Base-by-base conservation (phyloP, 1,140 invertebrate species). In the Eulimnadia texana region DNA sequence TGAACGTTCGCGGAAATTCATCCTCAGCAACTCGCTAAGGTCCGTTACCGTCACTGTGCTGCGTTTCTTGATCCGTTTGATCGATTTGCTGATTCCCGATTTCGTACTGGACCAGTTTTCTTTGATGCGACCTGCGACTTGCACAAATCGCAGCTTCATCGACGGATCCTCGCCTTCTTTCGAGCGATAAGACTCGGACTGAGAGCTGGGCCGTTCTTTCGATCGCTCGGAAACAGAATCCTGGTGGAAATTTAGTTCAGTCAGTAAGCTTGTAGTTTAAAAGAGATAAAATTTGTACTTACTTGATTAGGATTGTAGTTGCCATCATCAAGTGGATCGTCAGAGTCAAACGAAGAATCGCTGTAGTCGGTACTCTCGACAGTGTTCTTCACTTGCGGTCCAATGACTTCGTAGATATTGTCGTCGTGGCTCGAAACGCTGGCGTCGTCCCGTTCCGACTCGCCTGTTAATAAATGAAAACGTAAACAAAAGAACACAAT, bases 361-460 rank as follows among this genome's bases (percentile, higher is more conserved):
- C 53, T 54, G 33, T 42, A 50, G 50, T 42, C 51, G n/a, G 51
- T 19, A 20, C 53, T 20, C 51, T 61, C 60, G 50, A 55, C 25
- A 57, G 20, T 61, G 10, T 50, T 33, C 24, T 19, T n/a, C 29
- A 27, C 19, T 33, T 51, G 50, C 23, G 60, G 60, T 22, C 52
- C 59, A 60, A 63, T 63, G 11, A 63, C 58, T 60, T 63, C 62
- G 51, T 63, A 63, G 9, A 63, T 28, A n/a, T 56, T 49, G 28
- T 63, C 62, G n/a, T 63, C 50, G 50, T 53, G 49, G 29, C 42
- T 24, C 2, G 16, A 22, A 9, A 59, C 62, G 10, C 2, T 27
- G 10, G 33, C 20, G 20, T 33, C 51, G 19, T 61, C 60, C 1
- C 50, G 27, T 3, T 61, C 60, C n/a, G 47, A 53, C 27, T 61